A percentile compares a stretch with the other conserved stretches of the same genome.
Evolutionary conservation across 1,140 invertebrate genomes (phyloP).

Genomic region (Euglossa dilemma): DNA sequence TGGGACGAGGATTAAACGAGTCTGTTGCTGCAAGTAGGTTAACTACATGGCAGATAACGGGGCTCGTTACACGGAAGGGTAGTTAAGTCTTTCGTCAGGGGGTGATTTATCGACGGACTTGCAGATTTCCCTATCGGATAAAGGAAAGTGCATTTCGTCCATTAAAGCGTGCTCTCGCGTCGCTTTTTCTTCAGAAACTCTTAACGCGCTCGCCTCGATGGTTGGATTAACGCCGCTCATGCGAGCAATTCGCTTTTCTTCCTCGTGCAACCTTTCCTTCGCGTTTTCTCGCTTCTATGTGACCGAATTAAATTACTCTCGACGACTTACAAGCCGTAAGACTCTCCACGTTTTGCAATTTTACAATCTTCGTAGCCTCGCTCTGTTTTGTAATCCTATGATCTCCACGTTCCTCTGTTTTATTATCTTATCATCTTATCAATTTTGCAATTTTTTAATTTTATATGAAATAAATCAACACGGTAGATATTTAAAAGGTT

Average conservation of each 20-base stretch:
- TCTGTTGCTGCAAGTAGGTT: slow-evolving; percentile 42
- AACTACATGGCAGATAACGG: slow-evolving; percentile 46
- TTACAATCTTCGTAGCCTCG: too few relatives aligned
- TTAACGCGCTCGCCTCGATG: neutral
- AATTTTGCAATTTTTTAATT: too few relatives aligned
- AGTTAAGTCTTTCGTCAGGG: slow-evolving; percentile 24
- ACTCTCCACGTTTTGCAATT: too few relatives aligned
- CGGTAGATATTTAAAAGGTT: too few relatives aligned
- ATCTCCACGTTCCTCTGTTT: too few relatives aligned
- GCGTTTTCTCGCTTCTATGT: neutral
- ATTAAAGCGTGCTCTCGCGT: slow-evolving; percentile 10
- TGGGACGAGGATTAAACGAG: slow-evolving; percentile 25
- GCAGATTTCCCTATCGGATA: slow-evolving; percentile 37
- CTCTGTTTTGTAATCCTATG: too few relatives aligned
- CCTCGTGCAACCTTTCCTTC: neutral
- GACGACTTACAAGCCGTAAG: too few relatives aligned
- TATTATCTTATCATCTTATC: too few relatives aligned
- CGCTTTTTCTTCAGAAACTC: slow-evolving; percentile 18
- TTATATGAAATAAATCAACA: too few relatives aligned
- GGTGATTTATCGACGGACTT: slow-evolving; percentile 33
- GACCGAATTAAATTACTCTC: too few relatives aligned
- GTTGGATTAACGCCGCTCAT: slow-evolving; percentile 3
- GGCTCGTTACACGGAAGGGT: slow-evolving; percentile 30
- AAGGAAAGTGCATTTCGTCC: slow-evolving; percentile 32
- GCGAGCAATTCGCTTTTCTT: neutral